Base-by-base conservation (phyloP, 2,888 invertebrate genomes). In the Dermolepida albohirtum region DNA sequence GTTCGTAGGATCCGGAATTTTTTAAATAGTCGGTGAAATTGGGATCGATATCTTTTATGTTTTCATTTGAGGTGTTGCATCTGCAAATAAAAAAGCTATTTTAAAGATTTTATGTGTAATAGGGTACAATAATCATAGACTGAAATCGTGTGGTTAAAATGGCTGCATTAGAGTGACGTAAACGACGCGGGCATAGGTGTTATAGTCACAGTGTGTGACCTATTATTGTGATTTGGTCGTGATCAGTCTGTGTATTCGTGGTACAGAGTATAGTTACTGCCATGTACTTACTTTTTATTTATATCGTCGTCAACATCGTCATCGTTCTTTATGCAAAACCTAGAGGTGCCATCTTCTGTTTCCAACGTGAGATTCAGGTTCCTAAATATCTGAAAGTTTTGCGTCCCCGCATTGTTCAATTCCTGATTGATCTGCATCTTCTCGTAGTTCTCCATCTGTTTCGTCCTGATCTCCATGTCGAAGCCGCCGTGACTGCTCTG, bases 1-100 rank as follows among this genome's bases (percentile, higher is more conserved):
- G 90, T 81, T 94, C 94, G 68, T 92, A 84, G 54, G 84, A 82
- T 44, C 85, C 84, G 47, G 79, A 81, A 70, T 80, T 80, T 73
- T 82, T 81, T 70, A 59, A 29, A 34, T 59, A 59, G 5, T 34
- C 34, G 34, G 5, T 1, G 34, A 34, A 34, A 34, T 34, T 34
- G 1, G 10, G 34, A 1, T 34, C 34, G 6, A 10, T 6, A 10
- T 49, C 16, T 16, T 82, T 78, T 10, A 80, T 68, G 55, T 76
- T 76, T 14, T 76, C 22, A 7, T 49, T 22, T 4, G 49, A 49
- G 4, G 49, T 5, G n/a, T 49, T 17, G 11, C 22, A 22, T 14
- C 49, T 49, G 49, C 7, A 47, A 14, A 47, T 4, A 16, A 16
- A 14, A 47, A 47, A n/a, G n/a, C n/a, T n/a, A n/a, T n/a, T n/a